phyloP scores from a whole-genome alignment of 1,140 invertebrate genomes.

The Brachionus plicatilis region DNA sequence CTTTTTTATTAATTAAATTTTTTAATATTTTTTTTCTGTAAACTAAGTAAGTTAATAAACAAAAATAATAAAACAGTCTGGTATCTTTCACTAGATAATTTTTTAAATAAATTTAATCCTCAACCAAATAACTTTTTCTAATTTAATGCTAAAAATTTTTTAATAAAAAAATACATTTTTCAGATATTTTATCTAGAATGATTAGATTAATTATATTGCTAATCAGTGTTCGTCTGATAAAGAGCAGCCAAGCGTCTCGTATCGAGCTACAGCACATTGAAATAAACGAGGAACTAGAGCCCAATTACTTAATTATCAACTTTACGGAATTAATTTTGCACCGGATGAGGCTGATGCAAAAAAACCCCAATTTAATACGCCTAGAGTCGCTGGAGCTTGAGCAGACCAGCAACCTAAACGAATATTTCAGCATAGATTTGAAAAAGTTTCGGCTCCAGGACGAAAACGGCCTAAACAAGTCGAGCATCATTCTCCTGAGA shows the following conservation, averaged over 20 bases:
- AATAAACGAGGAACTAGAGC: conserved; percentile 5
- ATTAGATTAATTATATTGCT: neutral
- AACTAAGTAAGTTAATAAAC: too few relatives aligned
- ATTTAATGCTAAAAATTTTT: neutral
- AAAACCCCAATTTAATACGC: conserved; percentile 1
- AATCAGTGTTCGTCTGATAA: neutral
- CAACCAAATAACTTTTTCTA: too few relatives aligned
- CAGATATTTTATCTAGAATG: neutral
- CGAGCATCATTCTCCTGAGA: neutral
- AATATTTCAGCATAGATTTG: conserved; percentile 30
- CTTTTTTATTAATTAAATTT: too few relatives aligned
- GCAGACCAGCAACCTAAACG: neutral
- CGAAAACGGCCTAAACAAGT: neutral
- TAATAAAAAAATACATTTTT: neutral
- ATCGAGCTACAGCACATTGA: neutral
- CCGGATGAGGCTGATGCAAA: neutral
- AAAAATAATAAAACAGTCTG: too few relatives aligned
- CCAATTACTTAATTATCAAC: neutral
- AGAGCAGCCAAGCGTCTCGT: neutral
- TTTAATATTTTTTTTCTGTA: too few relatives aligned
- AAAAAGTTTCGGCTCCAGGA: conserved; percentile 2
- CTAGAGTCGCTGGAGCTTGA: conserved; percentile 1
- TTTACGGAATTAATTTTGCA: neutral
- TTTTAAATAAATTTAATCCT: too few relatives aligned
- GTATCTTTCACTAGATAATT: too few relatives aligned